These are phyloP conservation scores for Anolis apletophallus DNA, from an alignment of 2,797 vertebrate genomes.

Conservation along the genomic window DNA sequence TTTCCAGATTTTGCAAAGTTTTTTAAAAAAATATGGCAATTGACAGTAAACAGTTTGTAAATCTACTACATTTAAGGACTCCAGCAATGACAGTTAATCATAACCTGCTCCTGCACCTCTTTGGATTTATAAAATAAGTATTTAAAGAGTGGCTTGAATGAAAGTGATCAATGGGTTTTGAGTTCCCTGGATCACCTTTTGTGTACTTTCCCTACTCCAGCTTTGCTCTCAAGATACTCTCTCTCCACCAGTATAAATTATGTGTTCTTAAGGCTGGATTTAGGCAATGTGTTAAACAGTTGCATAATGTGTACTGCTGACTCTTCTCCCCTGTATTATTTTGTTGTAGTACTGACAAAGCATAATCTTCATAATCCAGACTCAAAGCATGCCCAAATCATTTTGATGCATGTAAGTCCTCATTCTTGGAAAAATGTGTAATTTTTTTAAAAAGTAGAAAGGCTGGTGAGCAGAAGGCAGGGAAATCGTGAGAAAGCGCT, in stretches of 20 bases:
- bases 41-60: too few species aligned
- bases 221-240: too few species aligned
- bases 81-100: too few species aligned
- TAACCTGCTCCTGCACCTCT: too few species aligned
- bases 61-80: too few species aligned
- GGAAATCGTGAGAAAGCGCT: slow-evolving; percentile 31
- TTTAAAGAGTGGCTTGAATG: too few species aligned
- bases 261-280: background rate
- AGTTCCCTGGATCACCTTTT: too few species aligned
- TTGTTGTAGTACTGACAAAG: background rate
- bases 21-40: too few species aligned
- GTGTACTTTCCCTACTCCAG: too few species aligned
- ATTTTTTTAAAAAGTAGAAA: background rate
- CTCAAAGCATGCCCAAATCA: accelerated
- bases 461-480: background rate
- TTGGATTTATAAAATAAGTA: too few species aligned
- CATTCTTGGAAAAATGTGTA: background rate
- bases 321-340: background rate
- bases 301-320: background rate
- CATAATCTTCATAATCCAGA: background rate
- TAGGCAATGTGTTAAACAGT: slow-evolving; percentile 24
- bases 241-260: background rate
- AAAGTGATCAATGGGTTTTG: too few species aligned
- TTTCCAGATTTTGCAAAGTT: too few species aligned
- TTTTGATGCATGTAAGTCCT: background rate